These are phyloP conservation scores for Bucco capensis DNA, from an alignment of 2,113 vertebrate genomes.

Conservation along the genomic window DNA sequence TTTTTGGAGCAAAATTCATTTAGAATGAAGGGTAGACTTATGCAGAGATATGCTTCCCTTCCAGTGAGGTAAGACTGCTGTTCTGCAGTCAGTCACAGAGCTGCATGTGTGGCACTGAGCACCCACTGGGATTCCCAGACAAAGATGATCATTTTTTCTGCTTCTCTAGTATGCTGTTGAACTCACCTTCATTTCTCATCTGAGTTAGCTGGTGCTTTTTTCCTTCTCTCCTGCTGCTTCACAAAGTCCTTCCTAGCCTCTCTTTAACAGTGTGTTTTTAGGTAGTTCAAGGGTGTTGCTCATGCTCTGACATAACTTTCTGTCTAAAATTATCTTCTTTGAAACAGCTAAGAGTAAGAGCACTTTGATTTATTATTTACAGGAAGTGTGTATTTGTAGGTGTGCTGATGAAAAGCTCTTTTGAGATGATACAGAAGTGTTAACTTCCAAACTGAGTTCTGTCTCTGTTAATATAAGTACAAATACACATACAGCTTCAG, in stretches of 20 bases:
- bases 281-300: neutral
- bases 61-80: neutral
- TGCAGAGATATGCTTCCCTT: neutral
- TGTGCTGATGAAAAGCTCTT: conserved; percentile 4
- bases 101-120: fast-evolving
- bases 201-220: neutral
- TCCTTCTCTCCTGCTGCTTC: neutral
- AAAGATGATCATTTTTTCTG: neutral
- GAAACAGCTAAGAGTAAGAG: neutral
- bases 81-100: fast-evolving
- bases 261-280: neutral
- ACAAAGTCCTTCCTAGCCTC: neutral
- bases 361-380: conserved; percentile 14
- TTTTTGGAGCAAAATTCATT: neutral
- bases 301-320: neutral
- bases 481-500: neutral
- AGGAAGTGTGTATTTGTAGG: neutral
- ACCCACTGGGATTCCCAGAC: neutral
- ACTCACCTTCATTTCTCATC: neutral
- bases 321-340: neutral
- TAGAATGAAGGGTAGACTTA: no score
- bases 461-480: neutral
- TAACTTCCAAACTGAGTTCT: neutral
- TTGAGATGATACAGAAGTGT: neutral
- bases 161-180: neutral